phyloP scores from a whole-genome alignment of 2,113 vertebrate genomes.

The Triplophysa siluroides region DNA sequence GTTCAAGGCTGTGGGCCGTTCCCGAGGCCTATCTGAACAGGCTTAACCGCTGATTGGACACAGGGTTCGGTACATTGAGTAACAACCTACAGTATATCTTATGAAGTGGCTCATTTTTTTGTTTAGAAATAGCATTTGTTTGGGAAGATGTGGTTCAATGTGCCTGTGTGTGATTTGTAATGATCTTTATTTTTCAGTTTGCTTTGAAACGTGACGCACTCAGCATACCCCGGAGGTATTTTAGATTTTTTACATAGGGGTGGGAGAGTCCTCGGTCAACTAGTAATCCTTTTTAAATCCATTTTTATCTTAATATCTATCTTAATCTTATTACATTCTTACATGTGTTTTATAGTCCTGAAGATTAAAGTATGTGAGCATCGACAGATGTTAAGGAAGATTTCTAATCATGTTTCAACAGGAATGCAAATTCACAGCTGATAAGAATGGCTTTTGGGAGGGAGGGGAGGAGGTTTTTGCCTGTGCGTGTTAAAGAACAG shows the following conservation, averaged over 20 bases:
- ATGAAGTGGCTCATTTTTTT: conserved; percentile 4
- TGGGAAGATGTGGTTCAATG: neutral
- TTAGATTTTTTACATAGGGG: neutral
- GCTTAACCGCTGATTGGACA: neutral
- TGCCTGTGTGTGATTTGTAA: neutral
- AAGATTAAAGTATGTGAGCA: neutral
- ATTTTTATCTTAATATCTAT: neutral
- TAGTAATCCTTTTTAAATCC: conserved; percentile 32
- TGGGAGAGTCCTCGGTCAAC: neutral
- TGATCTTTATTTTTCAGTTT: neutral
- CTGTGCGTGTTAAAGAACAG: neutral
- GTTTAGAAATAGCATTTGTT: neutral
- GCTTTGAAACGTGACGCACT: neutral
- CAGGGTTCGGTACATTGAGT: neutral
- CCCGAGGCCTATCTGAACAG: neutral
- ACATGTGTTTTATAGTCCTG: neutral
- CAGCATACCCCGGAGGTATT: neutral
- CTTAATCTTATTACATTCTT: conserved; percentile 33
- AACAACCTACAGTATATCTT: neutral
- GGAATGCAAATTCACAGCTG: neutral
- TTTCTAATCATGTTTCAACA: neutral
- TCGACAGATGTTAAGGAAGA: neutral
- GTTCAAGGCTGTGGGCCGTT: conserved; percentile 3
- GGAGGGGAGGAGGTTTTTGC: neutral
- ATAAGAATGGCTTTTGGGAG: neutral